These are phyloP conservation scores for Xenopus tropicalis DNA, from an alignment of 2,113 vertebrate species.

Conservation along the genomic window UCB_Xtro_10.0 CM004452.2:5025001-5025500, in stretches of 20 bases:
- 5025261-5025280: slow-evolving; percentile 34
- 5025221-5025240: slow-evolving; percentile 4
- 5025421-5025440: too few relatives aligned
- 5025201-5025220: slow-evolving; percentile 7
- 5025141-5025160: slow-evolving; percentile 51
- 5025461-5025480: too few relatives aligned
- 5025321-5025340: slow-evolving; percentile 6
- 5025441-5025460: too few relatives aligned
- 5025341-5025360: neutral
- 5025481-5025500: too few relatives aligned
- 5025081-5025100: slow-evolving; percentile 48
- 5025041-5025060: neutral
- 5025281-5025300: slow-evolving; percentile 17
- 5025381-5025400: too few relatives aligned
- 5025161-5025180: slow-evolving; percentile 51
- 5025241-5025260: slow-evolving; percentile 34
- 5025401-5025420: neutral
- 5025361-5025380: too few relatives aligned
- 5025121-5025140: slow-evolving; percentile 45
- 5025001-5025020: slow-evolving; percentile 36
- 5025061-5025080: slow-evolving; percentile 13
- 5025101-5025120: slow-evolving; percentile 50
- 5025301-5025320: slow-evolving; percentile 23
- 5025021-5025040: slow-evolving; percentile 39
- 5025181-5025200: slow-evolving; percentile 50